These are phyloP conservation scores for Psilopogon haemacephalus DNA, from an alignment of 2,113 vertebrate species.

Conservation along the genomic window DNA sequence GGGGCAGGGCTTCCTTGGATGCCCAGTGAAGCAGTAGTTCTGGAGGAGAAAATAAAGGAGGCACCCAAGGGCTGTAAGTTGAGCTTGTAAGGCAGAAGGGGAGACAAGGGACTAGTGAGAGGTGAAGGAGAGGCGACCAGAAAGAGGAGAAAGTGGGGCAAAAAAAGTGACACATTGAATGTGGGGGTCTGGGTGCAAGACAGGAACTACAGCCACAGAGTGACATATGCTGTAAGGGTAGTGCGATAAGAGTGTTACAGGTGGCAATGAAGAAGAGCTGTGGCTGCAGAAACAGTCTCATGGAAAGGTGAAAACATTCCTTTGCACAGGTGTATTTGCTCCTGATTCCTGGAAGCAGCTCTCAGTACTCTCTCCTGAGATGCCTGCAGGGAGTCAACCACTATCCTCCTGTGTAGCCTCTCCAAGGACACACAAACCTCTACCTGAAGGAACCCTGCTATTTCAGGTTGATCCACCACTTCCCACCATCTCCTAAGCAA, in stretches of 20 bases:
- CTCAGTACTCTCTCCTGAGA: not conserved
- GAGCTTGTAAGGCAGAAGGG: not conserved
- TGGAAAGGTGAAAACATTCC: not conserved
- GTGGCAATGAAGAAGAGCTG: not conserved
- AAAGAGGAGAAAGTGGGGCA: not conserved
- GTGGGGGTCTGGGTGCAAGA: not conserved
- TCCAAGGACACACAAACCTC: not conserved
- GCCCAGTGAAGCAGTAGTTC: not conserved
- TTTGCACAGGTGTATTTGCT: not conserved
- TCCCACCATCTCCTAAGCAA: not conserved
- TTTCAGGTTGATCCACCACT: not conserved
- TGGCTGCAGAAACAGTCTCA: not conserved
- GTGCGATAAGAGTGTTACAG: fast-evolving
- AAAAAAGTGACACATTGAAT: not conserved
- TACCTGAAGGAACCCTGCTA: not conserved
- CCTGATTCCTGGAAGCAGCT: not conserved
- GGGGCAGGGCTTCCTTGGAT: not conserved
- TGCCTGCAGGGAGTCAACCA: not conserved
- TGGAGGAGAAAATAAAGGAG: not conserved
- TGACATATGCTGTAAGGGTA: too few relatives aligned
- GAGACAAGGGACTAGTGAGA: not conserved
- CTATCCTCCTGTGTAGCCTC: not conserved
- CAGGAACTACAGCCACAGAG: not conserved
- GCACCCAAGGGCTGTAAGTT: not conserved
- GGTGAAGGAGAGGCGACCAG: not conserved